phyloP scores from a whole-genome alignment of 2,113 vertebrate genomes.

The Ranitomeya imitator region DNA sequence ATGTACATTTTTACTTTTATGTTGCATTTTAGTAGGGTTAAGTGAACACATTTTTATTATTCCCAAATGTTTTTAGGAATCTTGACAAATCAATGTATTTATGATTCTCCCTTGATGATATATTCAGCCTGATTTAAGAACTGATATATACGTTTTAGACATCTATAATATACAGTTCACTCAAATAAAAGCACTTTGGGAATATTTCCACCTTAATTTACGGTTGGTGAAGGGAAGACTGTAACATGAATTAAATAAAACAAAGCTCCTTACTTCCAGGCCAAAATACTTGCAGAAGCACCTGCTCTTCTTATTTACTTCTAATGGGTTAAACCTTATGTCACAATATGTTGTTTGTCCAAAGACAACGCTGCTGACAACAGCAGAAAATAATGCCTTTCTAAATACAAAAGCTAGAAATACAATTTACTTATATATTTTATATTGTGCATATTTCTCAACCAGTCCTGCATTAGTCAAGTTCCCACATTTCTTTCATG shows the following conservation, averaged over 20 bases:
- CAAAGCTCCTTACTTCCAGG: background rate
- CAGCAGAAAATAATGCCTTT: no score
- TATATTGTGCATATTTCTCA: no score
- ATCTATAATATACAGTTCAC: background rate
- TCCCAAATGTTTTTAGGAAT: conserved; percentile 50
- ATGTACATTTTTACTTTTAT: conserved; percentile 45
- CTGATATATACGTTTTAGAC: conserved; percentile 33
- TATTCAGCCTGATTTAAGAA: conserved; percentile 25
- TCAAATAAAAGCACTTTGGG: background rate
- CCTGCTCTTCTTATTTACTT: background rate
- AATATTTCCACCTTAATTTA: background rate
- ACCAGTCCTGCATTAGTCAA: no score
- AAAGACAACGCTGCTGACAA: no score
- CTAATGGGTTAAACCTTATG: background rate
- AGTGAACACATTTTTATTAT: conserved; percentile 10
- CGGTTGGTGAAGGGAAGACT: background rate
- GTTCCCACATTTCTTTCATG: no score
- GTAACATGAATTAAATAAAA: background rate
- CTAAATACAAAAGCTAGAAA: no score
- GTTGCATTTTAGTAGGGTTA: conserved; percentile 25
- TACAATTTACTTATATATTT: no score
- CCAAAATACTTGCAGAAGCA: background rate
- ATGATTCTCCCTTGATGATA: conserved; percentile 23
- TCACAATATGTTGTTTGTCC: background rate
- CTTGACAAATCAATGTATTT: conserved; percentile 40